Conservation (phyloP, 2,888 invertebrate species). For the Podotricha telesiphe region DNA sequence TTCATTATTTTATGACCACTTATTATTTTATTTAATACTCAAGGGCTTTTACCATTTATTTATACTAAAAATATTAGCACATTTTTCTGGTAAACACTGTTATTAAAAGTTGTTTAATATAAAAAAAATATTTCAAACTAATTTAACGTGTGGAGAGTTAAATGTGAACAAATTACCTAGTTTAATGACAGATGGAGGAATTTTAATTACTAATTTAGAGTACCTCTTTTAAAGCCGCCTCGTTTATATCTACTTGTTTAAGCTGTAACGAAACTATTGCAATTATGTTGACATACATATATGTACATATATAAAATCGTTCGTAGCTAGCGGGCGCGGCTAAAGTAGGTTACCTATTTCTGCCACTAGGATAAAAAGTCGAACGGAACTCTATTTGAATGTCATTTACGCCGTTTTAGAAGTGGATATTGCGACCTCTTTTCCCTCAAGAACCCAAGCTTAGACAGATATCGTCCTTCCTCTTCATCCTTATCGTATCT, state of each 20-base stretch:
- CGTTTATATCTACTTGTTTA: conserved; percentile 23
- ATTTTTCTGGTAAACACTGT: conserved; percentile 13
- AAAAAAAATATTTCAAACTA: neutral
- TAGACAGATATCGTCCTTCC: conserved; percentile 42
- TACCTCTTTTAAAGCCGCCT: conserved; percentile 8
- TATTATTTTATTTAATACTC: conserved; percentile 37
- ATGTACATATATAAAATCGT: conserved; percentile 53
- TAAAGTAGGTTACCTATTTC: conserved; percentile 80
- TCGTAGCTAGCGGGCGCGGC: conserved; percentile 64
- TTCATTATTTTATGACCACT: conserved; percentile 43
- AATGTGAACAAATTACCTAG: conserved; percentile 19
- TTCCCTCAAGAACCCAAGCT: conserved; percentile 50
- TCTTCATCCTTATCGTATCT: conserved; percentile 21
- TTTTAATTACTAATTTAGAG: conserved; percentile 19
- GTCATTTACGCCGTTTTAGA: conserved; percentile 64
- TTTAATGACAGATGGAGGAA: conserved; percentile 13
- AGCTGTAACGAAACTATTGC: conserved; percentile 56
- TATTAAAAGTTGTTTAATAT: conserved; percentile 15
- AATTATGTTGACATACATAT: conserved; percentile 62
- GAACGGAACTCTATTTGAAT: conserved; percentile 56
- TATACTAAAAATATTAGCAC: conserved; percentile 2
- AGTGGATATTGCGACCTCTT: conserved; percentile 60
- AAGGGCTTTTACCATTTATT: conserved; percentile 28
- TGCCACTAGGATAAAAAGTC: conserved; percentile 58
- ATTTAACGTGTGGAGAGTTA: neutral